phyloP scores from a whole-genome alignment of 1,140 invertebrate genomes.

The Propsilocerus akamusi region DNA sequence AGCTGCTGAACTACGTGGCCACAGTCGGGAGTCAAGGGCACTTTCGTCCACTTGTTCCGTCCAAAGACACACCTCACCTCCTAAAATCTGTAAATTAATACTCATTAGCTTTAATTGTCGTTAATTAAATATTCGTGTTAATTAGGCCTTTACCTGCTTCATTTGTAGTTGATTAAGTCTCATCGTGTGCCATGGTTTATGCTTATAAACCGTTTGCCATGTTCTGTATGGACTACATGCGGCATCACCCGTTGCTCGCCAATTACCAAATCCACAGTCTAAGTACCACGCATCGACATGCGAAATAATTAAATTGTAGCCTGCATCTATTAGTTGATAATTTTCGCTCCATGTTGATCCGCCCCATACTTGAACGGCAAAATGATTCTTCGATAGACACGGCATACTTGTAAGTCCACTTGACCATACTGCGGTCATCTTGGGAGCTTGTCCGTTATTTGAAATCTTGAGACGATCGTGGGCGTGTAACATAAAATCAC shows the following conservation, averaged over 20 bases:
- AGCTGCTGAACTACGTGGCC: constrained; percentile 45
- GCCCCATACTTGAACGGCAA: constrained; percentile 55
- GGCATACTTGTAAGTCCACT: constrained; percentile 55
- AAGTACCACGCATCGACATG: constrained; percentile 75
- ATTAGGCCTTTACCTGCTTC: constrained; percentile 15
- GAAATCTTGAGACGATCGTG: constrained; percentile 32
- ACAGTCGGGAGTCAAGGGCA: constrained; percentile 41
- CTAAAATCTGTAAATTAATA: constrained; percentile 28
- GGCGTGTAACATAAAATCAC: constrained; percentile 38
- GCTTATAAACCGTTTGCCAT: constrained; percentile 68
- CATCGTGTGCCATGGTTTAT: constrained; percentile 45
- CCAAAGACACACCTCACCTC: constrained; percentile 50
- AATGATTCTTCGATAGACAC: constrained; percentile 37
- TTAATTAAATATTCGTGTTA: background rate
- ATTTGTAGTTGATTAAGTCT: constrained; percentile 16
- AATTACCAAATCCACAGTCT: constrained; percentile 64
- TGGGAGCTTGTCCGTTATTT: constrained; percentile 39
- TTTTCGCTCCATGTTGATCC: constrained; percentile 58
- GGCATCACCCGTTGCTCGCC: constrained; percentile 46
- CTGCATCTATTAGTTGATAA: constrained; percentile 45
- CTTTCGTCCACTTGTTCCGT: constrained; percentile 40
- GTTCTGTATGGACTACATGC: constrained; percentile 63
- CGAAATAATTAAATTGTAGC: constrained; percentile 58
- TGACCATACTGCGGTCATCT: constrained; percentile 54
- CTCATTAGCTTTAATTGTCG: constrained; percentile 12